Conservation (phyloP, 2,888 invertebrate genomes). For the Hedychridium roseum region DNA sequence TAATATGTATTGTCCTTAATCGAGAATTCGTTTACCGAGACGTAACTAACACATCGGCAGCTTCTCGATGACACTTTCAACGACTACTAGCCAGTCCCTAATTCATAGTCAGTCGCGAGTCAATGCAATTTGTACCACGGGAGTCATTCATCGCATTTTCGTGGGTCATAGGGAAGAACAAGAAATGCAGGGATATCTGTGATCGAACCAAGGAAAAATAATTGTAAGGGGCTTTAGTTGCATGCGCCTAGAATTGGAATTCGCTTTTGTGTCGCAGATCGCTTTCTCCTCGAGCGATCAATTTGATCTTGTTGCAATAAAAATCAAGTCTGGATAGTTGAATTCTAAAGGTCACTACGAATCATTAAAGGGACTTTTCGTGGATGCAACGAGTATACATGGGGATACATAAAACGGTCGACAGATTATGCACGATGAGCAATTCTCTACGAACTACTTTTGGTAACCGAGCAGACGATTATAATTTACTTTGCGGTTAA, state of each 20-base stretch:
- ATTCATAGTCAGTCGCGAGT: constrained; percentile 26
- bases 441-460: too few relatives aligned
- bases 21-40: too few relatives aligned
- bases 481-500: too few relatives aligned
- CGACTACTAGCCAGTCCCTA: constrained; percentile 63
- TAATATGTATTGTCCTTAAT: too few relatives aligned
- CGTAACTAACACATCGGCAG: constrained; percentile 27
- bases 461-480: too few relatives aligned
- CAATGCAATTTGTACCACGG: constrained; percentile 1
- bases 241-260: constrained; percentile 52
- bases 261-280: constrained; percentile 53
- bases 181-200: constrained; percentile 5
- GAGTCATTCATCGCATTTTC: constrained; percentile 6
- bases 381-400: too few relatives aligned
- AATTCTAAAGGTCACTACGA: too few relatives aligned
- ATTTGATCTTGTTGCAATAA: too few relatives aligned
- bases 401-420: too few relatives aligned
- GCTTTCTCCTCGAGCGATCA: constrained; percentile 41
- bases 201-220: constrained; percentile 4
- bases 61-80: constrained; percentile 49
- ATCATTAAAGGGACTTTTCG: too few relatives aligned
- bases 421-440: too few relatives aligned
- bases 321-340: too few relatives aligned
- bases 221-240: constrained; percentile 48
- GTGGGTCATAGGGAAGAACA: constrained; percentile 8